Evolutionary conservation across 2,797 vertebrate genomes (phyloP).

Genomic region (Vultur gryphus): DNA sequence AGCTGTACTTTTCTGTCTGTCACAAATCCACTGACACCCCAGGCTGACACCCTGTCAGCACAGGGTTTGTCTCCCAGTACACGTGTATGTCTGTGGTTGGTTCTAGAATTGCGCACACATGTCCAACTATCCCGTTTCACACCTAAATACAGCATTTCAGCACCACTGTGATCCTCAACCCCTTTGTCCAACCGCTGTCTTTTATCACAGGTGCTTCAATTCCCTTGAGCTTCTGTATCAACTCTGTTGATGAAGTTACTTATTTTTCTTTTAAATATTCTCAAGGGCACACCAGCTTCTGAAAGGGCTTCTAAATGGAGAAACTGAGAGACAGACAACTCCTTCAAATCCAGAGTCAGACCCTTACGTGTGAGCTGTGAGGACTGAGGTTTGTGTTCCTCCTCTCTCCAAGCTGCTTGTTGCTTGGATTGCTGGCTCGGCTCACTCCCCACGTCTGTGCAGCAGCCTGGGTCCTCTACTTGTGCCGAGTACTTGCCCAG

Average conservation of each 20-base stretch:
- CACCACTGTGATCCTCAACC: not conserved
- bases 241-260: not conserved
- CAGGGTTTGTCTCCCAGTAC: not conserved
- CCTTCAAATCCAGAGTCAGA: not conserved
- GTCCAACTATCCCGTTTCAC: not conserved
- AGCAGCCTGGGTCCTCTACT: not conserved
- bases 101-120: not conserved
- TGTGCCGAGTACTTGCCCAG: not conserved
- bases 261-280: not conserved
- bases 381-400: not conserved
- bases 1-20: not conserved
- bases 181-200: not conserved
- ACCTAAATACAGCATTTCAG: not conserved
- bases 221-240: not conserved
- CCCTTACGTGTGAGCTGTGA: accelerated
- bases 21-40: not conserved
- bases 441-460: accelerated
- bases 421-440: not conserved
- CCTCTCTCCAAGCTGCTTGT: not conserved
- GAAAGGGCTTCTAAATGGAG: not conserved
- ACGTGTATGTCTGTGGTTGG: not conserved
- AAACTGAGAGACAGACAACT: not conserved
- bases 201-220: not conserved
- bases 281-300: not conserved
- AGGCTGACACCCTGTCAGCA: not conserved